Base-by-base conservation (phyloP, 2,113 vertebrate genomes). In the Phyllopteryx taeniolatus region DNA sequence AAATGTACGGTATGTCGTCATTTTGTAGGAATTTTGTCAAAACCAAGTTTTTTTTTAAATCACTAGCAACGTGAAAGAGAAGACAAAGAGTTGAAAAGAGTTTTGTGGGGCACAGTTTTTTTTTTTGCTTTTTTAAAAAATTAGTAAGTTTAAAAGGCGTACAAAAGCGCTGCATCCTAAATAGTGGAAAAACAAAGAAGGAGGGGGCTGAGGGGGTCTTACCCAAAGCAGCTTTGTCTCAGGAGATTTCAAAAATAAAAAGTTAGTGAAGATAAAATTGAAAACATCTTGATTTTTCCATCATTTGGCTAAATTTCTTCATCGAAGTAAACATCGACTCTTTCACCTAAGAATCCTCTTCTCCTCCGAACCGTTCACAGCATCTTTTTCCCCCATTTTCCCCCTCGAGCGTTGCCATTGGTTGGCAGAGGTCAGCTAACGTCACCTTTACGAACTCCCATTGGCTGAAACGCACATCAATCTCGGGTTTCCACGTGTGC, bases 401-500 rank as follows among this genome's bases (percentile, higher is more conserved):
- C 46, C 62, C 15, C 17, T 11, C 19, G 20, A 67, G 4, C 46
- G 1, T 8, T 59, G 61, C 64, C 53, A 91, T 92, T 92, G 88
- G 91, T 47, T 51, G 15, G 5, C 7, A 3, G 13, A 0, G 0
- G 22, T 0, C 19, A 6, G 44, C 3, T 31, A 4, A 31, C 80
- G 74, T 91, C 84, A 88, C 17, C 42, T 0, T 0, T 0, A 11
- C 53, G n/a, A 0, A 11, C 67, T 31, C 0, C 72, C 11, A 91
- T 91, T 92, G 90, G 91, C 53, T 66, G 5, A 22, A 1, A 0
- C 1, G 0, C 35, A 9, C 69, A 83, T 90, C 91, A 17, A 35
- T 93, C 85, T 65, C 15, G 8, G 9, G 51, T 74, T 68, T 83
- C 91, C 91, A 94, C 93, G 93, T 93, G 91, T 92, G 91, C 92